Evolutionary conservation across 2,888 invertebrate genomes (phyloP).

Genomic region (Blomia tropicalis): DNA sequence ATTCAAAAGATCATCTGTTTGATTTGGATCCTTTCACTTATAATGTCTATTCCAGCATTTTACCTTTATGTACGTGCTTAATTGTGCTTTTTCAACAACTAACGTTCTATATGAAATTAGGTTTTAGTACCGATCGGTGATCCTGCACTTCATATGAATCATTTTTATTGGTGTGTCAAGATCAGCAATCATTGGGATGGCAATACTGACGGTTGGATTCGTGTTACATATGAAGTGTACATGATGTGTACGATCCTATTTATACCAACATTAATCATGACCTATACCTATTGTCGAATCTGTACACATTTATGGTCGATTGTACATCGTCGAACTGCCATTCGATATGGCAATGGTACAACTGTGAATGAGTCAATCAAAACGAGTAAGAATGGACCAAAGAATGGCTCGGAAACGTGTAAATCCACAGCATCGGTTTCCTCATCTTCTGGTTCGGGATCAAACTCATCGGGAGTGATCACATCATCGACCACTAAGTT

Average conservation of each 20-base stretch:
- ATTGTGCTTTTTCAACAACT: background rate
- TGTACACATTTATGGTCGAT: constrained; percentile 50
- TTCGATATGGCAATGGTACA: constrained; percentile 34
- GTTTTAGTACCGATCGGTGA: background rate
- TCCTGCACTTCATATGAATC: background rate
- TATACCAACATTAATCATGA: constrained; percentile 49
- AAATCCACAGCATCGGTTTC: background rate
- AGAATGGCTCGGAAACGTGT: too few relatives aligned
- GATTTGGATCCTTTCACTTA: constrained; percentile 46
- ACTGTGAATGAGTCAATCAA: background rate
- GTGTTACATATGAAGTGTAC: constrained; percentile 47
- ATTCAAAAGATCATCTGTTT: constrained; percentile 46
- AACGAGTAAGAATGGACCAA: too few relatives aligned
- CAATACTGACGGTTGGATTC: constrained; percentile 45
- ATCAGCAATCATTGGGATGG: constrained; percentile 39
- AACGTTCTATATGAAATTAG: background rate
- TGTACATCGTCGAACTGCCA: constrained; percentile 44
- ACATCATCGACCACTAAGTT: constrained; percentile 20
- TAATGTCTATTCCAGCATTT: constrained; percentile 47
- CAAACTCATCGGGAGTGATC: background rate
- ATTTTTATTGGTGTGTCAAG: constrained; percentile 33
- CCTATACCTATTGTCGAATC: constrained; percentile 48
- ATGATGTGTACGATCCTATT: constrained; percentile 48
- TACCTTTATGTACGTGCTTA: constrained; percentile 45
- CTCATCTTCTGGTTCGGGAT: background rate